These are phyloP conservation scores for Colletes latitarsis DNA, from an alignment of 1,140 invertebrate genomes.

Conservation along the genomic window DNA sequence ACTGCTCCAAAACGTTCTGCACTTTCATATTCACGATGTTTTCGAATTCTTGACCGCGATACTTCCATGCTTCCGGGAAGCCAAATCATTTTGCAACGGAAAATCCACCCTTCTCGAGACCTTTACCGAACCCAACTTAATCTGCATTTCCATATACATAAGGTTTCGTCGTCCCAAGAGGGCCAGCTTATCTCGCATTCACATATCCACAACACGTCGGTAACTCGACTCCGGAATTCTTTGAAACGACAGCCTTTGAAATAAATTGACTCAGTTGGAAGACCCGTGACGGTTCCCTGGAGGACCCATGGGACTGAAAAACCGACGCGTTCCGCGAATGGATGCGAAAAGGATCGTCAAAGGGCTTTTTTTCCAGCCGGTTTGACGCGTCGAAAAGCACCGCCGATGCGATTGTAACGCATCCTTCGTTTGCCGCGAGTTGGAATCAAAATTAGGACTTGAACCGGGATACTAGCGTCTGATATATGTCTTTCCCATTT, in stretches of 20 bases:
- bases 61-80: no score
- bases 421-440: not conserved
- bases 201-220: not conserved
- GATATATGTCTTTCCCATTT: no score
- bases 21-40: no score
- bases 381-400: not conserved
- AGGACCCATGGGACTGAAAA: not conserved
- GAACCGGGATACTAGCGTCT: no score
- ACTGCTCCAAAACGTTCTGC: no score
- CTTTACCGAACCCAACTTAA: no score
- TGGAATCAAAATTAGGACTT: not conserved
- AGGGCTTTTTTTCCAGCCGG: not conserved
- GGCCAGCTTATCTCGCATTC: not conserved
- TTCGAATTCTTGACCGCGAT: no score
- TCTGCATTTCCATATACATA: no score
- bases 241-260: slow-evolving; percentile 10
- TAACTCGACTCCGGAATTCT: not conserved
- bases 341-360: not conserved
- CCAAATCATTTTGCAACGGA: no score
- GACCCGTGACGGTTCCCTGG: not conserved
- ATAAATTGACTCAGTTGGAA: not conserved
- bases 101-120: no score
- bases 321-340: not conserved
- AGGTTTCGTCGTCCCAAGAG: not conserved
- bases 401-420: not conserved